Base-by-base conservation (phyloP, 1,140 invertebrate species). In the Berghia stephanieae region DNA sequence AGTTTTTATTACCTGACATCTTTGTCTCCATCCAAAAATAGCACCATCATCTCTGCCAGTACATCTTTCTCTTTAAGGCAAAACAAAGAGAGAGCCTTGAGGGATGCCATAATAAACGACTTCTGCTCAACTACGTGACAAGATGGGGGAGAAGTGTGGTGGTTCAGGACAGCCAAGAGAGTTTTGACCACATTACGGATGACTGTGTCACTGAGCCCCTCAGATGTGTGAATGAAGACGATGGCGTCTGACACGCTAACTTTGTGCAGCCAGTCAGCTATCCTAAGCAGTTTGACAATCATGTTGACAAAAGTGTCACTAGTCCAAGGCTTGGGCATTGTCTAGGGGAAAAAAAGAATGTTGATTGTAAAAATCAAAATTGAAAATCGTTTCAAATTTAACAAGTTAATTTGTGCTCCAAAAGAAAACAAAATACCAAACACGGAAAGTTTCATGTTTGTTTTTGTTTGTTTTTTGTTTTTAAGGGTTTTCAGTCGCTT, bases 1-100 rank as follows among this genome's bases (percentile, higher is more conserved):
- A n/a, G n/a, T n/a, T n/a, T n/a, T n/a, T n/a, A n/a, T n/a, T 74
- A 88, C 87, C 86, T 87, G 44, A 88, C 78, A 81, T 87, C 85
- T n/a, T 82, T 83, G 60, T 89, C 87, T 27, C 87, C 88, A 77
- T 88, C 87, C 36, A 88, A 60, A 68, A 86, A 87, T 75, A 88
- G 86, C 10, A 84, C 82, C 75, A 89, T 80, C 60, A 88, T 52
- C 77, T 89, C 87, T 24, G 77, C 77, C 10, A 86, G 80, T 75
- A 87, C 87, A 27, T 86, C 84, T 44, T 84, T 86, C 60, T 86
- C 84, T 16, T 80, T 81, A 4, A 76, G n/a, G 8, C 78, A 75
- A 75, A 89, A 71, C n/a, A 80, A 81, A 24, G 82, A 72, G 69
- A 88, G 72, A n/a, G 80, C 72, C 63, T 81, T 82, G n/a, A 89